Base-by-base conservation (phyloP, 2,113 vertebrate species). In the Tringa solitaria region DNA sequence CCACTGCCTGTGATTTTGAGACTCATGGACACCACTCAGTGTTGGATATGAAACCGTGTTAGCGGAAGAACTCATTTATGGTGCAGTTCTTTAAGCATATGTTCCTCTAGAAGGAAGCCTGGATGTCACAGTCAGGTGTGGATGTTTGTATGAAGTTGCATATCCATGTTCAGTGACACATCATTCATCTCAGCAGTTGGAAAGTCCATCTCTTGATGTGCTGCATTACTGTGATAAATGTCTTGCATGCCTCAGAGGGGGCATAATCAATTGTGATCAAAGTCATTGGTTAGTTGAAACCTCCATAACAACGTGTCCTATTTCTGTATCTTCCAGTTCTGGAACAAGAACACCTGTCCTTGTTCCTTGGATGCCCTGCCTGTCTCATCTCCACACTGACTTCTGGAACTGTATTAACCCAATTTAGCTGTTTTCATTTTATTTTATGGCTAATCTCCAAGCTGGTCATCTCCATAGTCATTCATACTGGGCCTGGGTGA, bases 161-260 rank as follows among this genome's bases (percentile, higher is more conserved):
- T 33, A 63, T 81, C 46, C 0, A 0, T 84, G 46, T 75, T 67
- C 12, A 14, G 39, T 56, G 33, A 93, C 57, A 4, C 0, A 0
- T 93, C 65, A 28, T 74, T 78, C 72, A 67, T 89, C 73, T 78
- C 70, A 54, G 50, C 56, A 50, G 84, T 67, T 60, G 70, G 78
- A 84, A 37, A 12, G 3, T 81, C 77, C 56, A 19, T 89, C 81
- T 56, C 74, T 89, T 0, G 2, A 5, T 67, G 77, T 84, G 54
- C 76, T 84, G 5, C 50, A 3, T 41, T 64, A 41, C 22, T 81
- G 13, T 67, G 76, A 54, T 23, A 84, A 59, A 54, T 81, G 24
- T 63, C 51, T 68, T 46, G 28, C 72, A 33, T 41, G n/a, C 69
- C 93, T 89, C 77, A 75, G 64, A 84, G 56, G 24, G 51, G 43